phyloP scores from a whole-genome alignment of 2,113 vertebrate genomes.

The Micronycteris hirsuta region DNA sequence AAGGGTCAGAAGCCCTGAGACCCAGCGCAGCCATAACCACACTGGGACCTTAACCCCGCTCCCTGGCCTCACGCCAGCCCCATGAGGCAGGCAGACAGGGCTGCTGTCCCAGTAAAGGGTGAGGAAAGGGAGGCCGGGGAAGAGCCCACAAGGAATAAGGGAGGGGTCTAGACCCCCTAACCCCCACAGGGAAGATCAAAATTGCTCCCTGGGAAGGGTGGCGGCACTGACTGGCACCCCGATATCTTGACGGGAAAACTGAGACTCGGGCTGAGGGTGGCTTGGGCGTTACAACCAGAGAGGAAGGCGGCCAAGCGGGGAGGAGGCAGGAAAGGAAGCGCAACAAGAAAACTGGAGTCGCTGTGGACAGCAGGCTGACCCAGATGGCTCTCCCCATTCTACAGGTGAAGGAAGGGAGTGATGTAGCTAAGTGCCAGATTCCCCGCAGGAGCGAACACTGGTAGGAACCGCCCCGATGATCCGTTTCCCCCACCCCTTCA shows the following conservation, averaged over 20 bases:
- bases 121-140: neutral
- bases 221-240: neutral
- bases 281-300: neutral
- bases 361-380: neutral
- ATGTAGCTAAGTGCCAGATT: neutral
- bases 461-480: neutral
- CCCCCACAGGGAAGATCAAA: neutral
- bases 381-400: neutral
- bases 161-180: neutral
- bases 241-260: accelerated
- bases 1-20: neutral
- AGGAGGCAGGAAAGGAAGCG: neutral
- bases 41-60: too few species aligned
- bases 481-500: neutral
- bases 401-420: neutral
- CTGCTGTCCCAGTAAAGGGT: neutral
- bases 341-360: neutral
- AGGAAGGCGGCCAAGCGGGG: neutral
- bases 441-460: accelerated
- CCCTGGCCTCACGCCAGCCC: neutral
- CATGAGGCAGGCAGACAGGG: neutral
- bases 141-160: neutral
- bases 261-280: neutral
- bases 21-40: neutral
- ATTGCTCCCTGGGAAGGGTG: neutral